Evolutionary conservation across 2,113 vertebrate genomes (phyloP).

Genomic region (Callaeas wilsoni): DNA sequence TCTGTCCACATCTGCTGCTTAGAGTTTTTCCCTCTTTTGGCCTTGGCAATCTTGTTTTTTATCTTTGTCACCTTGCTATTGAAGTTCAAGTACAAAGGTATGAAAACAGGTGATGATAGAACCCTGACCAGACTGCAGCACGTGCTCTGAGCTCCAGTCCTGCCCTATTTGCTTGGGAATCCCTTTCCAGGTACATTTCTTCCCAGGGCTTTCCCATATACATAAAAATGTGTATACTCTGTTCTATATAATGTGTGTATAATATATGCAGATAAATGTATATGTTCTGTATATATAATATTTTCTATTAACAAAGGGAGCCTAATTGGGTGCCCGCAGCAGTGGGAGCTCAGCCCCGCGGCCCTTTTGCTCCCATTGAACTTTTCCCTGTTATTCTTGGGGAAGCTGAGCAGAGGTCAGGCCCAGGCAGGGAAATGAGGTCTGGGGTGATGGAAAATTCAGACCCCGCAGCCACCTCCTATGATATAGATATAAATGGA

Average conservation of each 20-base stretch:
- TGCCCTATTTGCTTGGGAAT: neutral
- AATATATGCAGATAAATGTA: neutral
- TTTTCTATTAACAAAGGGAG: neutral
- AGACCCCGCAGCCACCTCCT: conserved; percentile 64
- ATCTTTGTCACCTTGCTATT: neutral
- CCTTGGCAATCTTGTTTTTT: neutral
- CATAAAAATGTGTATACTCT: neutral
- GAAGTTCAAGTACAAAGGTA: neutral
- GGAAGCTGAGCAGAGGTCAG: conserved; percentile 53
- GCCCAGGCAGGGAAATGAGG: conserved; percentile 37
- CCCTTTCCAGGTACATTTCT: neutral
- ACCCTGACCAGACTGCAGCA: neutral
- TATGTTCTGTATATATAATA: neutral
- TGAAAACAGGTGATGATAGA: neutral
- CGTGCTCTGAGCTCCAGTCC: rapidly evolving
- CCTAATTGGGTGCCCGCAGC: neutral
- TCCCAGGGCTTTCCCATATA: neutral
- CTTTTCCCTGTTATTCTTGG: conserved; percentile 45
- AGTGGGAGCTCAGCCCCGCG: neutral
- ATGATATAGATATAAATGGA: conserved; percentile 75
- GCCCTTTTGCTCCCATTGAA: neutral
- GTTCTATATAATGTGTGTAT: neutral
- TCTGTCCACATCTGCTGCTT: neutral
- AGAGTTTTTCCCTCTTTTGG: neutral
- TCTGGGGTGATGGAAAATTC: conserved; percentile 67